phyloP scores from a whole-genome alignment of 2,888 invertebrate species.

The Lycaena phlaeas region DNA sequence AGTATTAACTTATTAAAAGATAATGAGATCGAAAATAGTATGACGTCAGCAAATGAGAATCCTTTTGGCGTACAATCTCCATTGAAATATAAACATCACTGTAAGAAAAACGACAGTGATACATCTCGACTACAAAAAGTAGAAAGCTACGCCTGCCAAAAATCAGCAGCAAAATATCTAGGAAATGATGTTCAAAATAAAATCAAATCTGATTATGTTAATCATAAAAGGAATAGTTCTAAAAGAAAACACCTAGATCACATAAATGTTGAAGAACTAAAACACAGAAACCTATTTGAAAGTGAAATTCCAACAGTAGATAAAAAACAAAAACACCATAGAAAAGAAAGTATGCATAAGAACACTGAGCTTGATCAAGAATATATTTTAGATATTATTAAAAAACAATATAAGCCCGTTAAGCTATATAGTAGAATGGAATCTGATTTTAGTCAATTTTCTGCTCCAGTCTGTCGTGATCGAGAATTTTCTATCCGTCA shows the following conservation, averaged over 20 bases:
- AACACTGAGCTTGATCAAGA: conserved; percentile 36
- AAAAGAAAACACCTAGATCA: conserved; percentile 21
- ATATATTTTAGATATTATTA: conserved; percentile 54
- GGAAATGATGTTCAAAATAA: conserved; percentile 24
- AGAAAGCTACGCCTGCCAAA: conserved; percentile 13
- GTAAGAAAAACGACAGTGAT: conserved; percentile 8
- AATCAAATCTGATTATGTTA: conserved; percentile 18
- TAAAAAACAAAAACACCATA: conserved; percentile 14
- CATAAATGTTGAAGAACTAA: conserved; percentile 20
- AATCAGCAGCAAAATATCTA: conserved; percentile 27
- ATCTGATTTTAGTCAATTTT: conserved; percentile 50
- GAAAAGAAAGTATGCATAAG: conserved; percentile 14
- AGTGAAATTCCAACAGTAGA: conserved; percentile 22
- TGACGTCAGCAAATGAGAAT: too few species aligned
- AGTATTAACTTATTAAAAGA: conserved; percentile 24
- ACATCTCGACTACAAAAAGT: conserved; percentile 14
- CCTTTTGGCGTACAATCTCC: neutral
- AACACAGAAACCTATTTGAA: conserved; percentile 23
- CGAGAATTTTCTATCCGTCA: conserved; percentile 34
- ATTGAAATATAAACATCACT: neutral
- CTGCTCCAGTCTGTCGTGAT: conserved; percentile 55
- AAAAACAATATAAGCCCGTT: conserved; percentile 47
- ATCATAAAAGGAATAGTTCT: conserved; percentile 21
- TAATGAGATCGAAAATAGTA: neutral
- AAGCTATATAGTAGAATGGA: conserved; percentile 42